These are phyloP conservation scores for Xylocopa sonorina DNA, from an alignment of 1,140 invertebrate species.

Conservation along the genomic window DNA sequence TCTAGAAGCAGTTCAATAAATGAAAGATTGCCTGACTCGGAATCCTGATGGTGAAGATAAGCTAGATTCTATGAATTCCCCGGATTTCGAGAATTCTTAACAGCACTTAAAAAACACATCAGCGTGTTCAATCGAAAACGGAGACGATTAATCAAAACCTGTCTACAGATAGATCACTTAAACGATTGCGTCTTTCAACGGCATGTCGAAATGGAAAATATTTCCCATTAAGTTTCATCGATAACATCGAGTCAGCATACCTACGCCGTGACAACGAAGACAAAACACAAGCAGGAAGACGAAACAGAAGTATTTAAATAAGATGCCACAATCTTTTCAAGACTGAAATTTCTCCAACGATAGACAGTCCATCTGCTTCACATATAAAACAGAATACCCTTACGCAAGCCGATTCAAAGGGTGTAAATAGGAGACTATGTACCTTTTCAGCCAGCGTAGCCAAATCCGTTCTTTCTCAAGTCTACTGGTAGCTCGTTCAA, in stretches of 20 bases:
- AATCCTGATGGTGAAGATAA: neutral
- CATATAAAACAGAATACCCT: too few relatives aligned
- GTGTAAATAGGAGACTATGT: constrained; percentile 11
- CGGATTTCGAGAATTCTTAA: neutral
- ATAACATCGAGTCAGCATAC: neutral
- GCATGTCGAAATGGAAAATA: neutral
- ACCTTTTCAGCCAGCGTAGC: neutral
- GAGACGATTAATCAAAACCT: neutral
- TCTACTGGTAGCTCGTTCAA: neutral
- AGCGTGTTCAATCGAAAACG: neutral
- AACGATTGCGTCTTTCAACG: neutral
- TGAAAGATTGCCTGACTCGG: neutral
- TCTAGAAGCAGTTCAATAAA: neutral
- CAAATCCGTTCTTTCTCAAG: neutral
- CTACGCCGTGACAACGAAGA: neutral
- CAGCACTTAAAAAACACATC: neutral
- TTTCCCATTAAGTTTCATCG: neutral
- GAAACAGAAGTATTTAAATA: neutral
- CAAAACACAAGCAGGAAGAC: neutral
- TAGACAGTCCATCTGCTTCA: too few relatives aligned
- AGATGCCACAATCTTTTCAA: neutral
- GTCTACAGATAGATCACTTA: neutral
- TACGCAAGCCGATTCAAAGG: constrained; percentile 20
- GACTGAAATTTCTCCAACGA: too few relatives aligned
- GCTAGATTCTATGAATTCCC: too few relatives aligned